Evolutionary conservation across 2,888 invertebrate genomes (phyloP).

Genomic region (Tupiocoris notatus): DNA sequence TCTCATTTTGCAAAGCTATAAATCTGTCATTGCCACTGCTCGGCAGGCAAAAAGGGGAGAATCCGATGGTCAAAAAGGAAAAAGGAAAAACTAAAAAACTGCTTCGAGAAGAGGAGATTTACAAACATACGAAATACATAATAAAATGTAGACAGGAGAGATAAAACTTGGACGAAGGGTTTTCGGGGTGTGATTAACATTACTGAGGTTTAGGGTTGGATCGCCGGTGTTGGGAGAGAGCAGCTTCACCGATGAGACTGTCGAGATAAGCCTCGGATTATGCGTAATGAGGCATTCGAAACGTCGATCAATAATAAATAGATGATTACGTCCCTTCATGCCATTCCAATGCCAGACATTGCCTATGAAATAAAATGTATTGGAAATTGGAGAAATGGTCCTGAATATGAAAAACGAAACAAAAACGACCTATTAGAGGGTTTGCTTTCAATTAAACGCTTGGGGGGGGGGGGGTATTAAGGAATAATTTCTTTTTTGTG

Average conservation of each 20-base stretch:
- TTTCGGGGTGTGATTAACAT: slow-evolving; percentile 29
- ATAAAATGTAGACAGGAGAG: slow-evolving; percentile 33
- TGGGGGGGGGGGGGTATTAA: too few species aligned
- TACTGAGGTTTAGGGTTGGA: not conserved
- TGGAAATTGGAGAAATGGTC: too few species aligned
- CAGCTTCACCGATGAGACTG: slow-evolving; percentile 10
- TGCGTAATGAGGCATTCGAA: slow-evolving; percentile 31
- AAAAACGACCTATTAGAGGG: too few species aligned
- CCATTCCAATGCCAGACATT: too few species aligned
- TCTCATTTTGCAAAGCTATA: slow-evolving; percentile 31
- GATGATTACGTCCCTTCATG: too few species aligned
- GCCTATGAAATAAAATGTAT: too few species aligned
- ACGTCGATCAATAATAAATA: not conserved
- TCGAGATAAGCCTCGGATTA: slow-evolving; percentile 29
- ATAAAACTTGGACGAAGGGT: not conserved
- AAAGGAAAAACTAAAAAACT: not conserved
- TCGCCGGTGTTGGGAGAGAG: not conserved
- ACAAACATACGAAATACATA: slow-evolving; percentile 38
- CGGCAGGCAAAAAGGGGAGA: not conserved
- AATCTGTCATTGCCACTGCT: slow-evolving; percentile 32
- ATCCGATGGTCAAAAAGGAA: slow-evolving; percentile 2
- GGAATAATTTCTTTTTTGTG: too few species aligned
- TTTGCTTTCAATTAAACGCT: too few species aligned
- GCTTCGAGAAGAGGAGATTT: slow-evolving; percentile 3
- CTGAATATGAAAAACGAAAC: too few species aligned